Evolutionary conservation across 2,797 vertebrate genomes (phyloP), one percentile per base, ranked within the genome.

Genomic region (Decapterus maruadsi): DNA sequence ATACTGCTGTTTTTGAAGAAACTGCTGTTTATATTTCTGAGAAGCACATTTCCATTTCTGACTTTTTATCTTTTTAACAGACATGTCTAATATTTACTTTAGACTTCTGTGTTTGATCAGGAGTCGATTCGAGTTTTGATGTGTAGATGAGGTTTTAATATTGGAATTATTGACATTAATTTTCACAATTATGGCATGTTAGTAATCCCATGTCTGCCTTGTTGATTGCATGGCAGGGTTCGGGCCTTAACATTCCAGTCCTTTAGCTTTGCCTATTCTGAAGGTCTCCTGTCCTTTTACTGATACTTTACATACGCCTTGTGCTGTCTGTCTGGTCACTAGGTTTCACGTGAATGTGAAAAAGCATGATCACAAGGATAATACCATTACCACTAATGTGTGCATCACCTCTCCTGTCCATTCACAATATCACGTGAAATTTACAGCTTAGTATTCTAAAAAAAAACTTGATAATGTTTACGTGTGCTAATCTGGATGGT

Each of bases 281-380:
- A 68, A 54, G 36, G 26, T 67, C 57, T 74, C 57, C 69, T 68
- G 26, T 73, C 55, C 72, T 86, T 86, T 81, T 68, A 60, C 68
- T 79, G 63, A 64, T 77, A 40, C 38, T 72, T 72, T 46, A 71
- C 57, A 51, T 54, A 53, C 0, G 4, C 55, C 50, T 68, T 66
- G 64, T 77, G 67, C 74, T 57, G 53, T 83, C 68, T 46, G 40
- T 51, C 63, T 4, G 57, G 63, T 82, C 72, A 80, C 66, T 34
- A 62, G 46, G 26, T 86, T 81, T 87, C 77, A 51, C 68, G 55
- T 85, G 73, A 89, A 88, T 74, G 79, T 83, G 70, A 90, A 87
- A 69, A 51, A 69, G 59, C 71, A 76, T 68, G 74, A 90, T 77
- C 71, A 78, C 72, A 74, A 70, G 53, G 51, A 73, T 60, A 66